A percentile compares a stretch with the other conserved stretches of the same genome.
phyloP scores from a whole-genome alignment of 35 echinoderm and acorn worm genomes.

The Apostichopus californicus region DNA sequence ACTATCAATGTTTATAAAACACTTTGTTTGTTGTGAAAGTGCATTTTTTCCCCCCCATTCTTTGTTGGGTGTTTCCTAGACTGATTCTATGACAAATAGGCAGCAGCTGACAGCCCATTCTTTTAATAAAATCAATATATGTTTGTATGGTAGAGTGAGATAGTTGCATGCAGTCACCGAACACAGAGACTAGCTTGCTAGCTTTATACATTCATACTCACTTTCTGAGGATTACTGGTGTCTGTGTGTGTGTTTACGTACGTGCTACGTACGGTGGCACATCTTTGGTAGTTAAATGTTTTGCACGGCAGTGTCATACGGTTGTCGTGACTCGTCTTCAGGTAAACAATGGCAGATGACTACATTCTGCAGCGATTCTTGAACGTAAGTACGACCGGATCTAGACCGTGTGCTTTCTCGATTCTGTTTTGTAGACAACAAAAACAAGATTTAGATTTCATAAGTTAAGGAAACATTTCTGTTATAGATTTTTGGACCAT shows the following conservation, averaged over 20 bases:
- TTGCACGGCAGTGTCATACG: no score
- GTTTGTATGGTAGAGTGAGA: not conserved
- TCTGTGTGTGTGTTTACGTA: not conserved
- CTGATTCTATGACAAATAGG: not conserved
- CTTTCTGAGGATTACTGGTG: not conserved
- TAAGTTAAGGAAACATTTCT: no score
- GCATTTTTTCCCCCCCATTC: not conserved
- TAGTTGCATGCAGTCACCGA: not conserved
- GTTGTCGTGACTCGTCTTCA: not conserved
- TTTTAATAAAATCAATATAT: not conserved
- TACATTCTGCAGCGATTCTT: constrained; percentile 22
- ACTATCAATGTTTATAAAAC: not conserved
- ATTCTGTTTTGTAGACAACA: no score
- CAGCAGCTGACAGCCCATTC: not conserved
- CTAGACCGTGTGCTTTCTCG: no score
- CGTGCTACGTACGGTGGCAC: no score
- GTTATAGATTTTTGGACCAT: no score
- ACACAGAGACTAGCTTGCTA: not conserved
- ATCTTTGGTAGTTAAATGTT: no score
- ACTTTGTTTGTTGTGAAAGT: not conserved
- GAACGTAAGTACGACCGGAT: constrained; percentile 5
- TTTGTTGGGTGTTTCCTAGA: not conserved
- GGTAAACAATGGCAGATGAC: constrained; percentile 6
- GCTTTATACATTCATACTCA: not conserved
- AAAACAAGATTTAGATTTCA: no score